phyloP scores from a whole-genome alignment of 2,888 invertebrate species.

The Cantharis rustica region DNA sequence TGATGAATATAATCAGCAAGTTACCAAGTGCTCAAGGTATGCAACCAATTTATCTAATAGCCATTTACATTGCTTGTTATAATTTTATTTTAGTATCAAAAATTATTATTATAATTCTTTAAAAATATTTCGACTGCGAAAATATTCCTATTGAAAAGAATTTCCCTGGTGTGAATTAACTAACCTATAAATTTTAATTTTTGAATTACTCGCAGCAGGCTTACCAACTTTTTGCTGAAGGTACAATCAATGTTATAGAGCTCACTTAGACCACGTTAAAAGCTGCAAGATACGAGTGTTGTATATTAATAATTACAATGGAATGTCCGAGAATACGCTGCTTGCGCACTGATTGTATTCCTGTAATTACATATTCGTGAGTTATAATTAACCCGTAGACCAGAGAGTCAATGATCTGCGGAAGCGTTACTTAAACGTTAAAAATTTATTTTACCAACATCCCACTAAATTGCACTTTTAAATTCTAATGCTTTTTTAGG shows the following conservation, averaged over 20 bases:
- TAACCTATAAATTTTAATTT: no score
- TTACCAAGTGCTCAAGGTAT: background rate
- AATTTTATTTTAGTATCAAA: background rate
- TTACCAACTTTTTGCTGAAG: slow-evolving; percentile 20
- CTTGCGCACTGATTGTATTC: slow-evolving; percentile 54
- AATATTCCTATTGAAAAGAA: no score
- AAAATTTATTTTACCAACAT: slow-evolving; percentile 35
- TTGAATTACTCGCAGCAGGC: background rate
- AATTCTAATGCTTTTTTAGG: slow-evolving; percentile 26
- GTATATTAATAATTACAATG: slow-evolving; percentile 44
- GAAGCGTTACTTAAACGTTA: slow-evolving; percentile 39
- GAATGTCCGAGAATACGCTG: slow-evolving; percentile 44
- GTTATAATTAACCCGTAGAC: slow-evolving; percentile 54
- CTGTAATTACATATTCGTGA: slow-evolving; percentile 57
- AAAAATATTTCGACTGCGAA: no score
- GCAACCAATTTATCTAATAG: background rate
- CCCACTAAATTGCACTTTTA: slow-evolving; percentile 30
- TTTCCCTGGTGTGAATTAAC: no score
- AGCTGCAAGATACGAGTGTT: slow-evolving; percentile 28
- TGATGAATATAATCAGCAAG: background rate
- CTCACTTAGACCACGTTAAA: slow-evolving; percentile 34
- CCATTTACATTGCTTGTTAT: background rate
- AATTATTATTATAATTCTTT: background rate
- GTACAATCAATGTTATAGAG: slow-evolving; percentile 16
- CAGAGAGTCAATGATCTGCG: slow-evolving; percentile 51